Evolutionary conservation across 2,888 invertebrate genomes (phyloP).

Genomic region (Ellobium chinense): DNA sequence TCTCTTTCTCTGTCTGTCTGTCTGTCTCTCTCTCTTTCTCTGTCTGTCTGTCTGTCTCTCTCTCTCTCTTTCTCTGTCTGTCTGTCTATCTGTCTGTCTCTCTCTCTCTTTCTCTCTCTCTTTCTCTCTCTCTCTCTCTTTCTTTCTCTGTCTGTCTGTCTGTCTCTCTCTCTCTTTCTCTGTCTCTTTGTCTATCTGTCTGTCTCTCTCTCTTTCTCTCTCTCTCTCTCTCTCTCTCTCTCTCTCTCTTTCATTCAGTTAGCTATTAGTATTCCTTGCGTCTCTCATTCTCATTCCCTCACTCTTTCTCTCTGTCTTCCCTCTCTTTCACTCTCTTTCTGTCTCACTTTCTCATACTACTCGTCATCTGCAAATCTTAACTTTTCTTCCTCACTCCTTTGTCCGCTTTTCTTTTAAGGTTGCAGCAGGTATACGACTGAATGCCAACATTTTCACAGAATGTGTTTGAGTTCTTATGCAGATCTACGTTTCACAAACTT

Average conservation of each 20-base stretch:
- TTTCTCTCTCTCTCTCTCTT: not conserved
- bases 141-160: not conserved
- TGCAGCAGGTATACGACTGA: no score
- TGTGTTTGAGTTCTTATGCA: no score
- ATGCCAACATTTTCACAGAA: no score
- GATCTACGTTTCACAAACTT: no score
- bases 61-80: slow-evolving; percentile 5
- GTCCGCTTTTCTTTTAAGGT: no score
- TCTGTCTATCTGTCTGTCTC: slow-evolving; percentile 12
- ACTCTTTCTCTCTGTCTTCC: no score
- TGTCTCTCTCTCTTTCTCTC: not conserved
- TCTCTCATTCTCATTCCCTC: no score
- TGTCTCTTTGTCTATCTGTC: not conserved
- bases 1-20: not conserved
- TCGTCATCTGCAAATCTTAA: no score
- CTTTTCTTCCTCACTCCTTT: no score
- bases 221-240: not conserved
- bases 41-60: slow-evolving; percentile 9
- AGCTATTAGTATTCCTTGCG: no score
- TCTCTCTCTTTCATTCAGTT: not conserved
- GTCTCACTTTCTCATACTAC: no score
- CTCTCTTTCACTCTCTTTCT: no score
- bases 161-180: not conserved
- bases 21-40: slow-evolving; percentile 21
- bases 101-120: slow-evolving; percentile 22